Conservation (phyloP, 2,113 vertebrate species). For the Seriola rivoliana region DNA sequence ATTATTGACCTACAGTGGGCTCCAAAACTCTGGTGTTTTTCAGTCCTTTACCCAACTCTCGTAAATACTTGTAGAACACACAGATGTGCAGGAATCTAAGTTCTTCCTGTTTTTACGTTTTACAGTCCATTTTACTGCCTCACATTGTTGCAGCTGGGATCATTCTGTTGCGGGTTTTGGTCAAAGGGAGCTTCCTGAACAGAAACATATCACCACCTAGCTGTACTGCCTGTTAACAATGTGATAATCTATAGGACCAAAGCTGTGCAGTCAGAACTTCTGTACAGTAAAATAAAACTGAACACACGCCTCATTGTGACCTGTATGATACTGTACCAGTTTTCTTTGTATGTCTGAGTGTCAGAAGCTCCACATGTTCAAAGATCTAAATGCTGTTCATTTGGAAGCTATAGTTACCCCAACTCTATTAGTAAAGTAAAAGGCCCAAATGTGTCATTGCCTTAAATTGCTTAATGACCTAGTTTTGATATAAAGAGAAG, state of each 20-base stretch:
- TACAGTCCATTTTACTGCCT: slow-evolving; percentile 35
- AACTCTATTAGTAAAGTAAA: too few species aligned
- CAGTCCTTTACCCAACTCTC: not conserved
- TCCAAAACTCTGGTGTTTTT: not conserved
- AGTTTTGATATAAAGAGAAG: too few species aligned
- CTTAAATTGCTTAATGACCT: too few species aligned
- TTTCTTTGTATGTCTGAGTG: not conserved
- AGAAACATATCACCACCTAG: slow-evolving; percentile 1
- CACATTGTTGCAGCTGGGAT: slow-evolving; percentile 44
- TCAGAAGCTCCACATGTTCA: too few species aligned
- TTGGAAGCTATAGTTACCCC: too few species aligned
- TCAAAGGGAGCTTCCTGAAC: slow-evolving; percentile 8
- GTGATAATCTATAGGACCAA: not conserved
- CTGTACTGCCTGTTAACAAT: not conserved
- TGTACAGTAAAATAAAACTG: not conserved
- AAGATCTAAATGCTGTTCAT: too few species aligned
- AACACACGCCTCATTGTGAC: not conserved
- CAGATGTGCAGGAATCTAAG: slow-evolving; percentile 27
- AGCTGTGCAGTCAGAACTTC: not conserved
- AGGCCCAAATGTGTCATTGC: too few species aligned
- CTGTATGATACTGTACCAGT: not conserved
- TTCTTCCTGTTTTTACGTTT: slow-evolving; percentile 51
- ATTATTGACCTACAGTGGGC: not conserved
- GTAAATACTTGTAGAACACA: slow-evolving; percentile 38
- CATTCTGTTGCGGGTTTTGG: slow-evolving; percentile 11